Conservation (phyloP, 2,888 invertebrate genomes). For the Phaedon cochleariae region DNA sequence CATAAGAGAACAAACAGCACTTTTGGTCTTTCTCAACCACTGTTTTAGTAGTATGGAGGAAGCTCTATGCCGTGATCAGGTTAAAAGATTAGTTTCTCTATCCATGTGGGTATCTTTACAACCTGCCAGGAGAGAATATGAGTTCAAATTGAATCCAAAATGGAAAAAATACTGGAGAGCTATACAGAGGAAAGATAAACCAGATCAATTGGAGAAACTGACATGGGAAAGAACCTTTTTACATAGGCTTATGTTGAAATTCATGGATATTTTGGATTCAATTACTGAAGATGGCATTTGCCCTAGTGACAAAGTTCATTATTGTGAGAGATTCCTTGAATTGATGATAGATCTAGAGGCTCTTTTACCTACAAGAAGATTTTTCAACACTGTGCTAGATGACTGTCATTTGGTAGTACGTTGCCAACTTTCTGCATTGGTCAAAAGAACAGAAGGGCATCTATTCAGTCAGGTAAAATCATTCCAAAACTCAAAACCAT, state of each 20-base stretch:
- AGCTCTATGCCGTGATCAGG: slow-evolving; percentile 89
- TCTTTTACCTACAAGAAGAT: slow-evolving; percentile 91
- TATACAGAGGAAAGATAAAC: slow-evolving; percentile 85
- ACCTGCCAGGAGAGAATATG: slow-evolving; percentile 82
- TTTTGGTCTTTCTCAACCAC: slow-evolving; percentile 93
- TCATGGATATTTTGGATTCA: slow-evolving; percentile 80
- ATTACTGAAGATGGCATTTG: slow-evolving; percentile 73
- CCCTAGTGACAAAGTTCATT: slow-evolving; percentile 70
- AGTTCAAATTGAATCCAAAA: slow-evolving; percentile 86
- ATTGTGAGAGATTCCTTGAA: slow-evolving; percentile 96
- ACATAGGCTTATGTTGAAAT: slow-evolving; percentile 85
- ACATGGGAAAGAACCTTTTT: slow-evolving; percentile 90
- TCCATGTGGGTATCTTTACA: slow-evolving; percentile 94
- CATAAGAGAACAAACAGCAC: slow-evolving; percentile 82
- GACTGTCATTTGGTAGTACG: slow-evolving; percentile 93
- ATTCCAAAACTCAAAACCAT: neutral
- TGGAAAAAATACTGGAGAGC: slow-evolving; percentile 93
- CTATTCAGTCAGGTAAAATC: slow-evolving; percentile 87
- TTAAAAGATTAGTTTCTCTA: slow-evolving; percentile 86
- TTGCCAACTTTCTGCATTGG: slow-evolving; percentile 82
- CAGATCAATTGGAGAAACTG: slow-evolving; percentile 72
- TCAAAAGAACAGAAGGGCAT: slow-evolving; percentile 82
- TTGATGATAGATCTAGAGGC: slow-evolving; percentile 96
- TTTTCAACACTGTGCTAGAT: slow-evolving; percentile 96
- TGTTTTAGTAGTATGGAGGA: slow-evolving; percentile 99